These are phyloP conservation scores for Myotis lucifugus DNA, from an alignment of 2,113 vertebrate species.

Conservation along the genomic window DNA sequence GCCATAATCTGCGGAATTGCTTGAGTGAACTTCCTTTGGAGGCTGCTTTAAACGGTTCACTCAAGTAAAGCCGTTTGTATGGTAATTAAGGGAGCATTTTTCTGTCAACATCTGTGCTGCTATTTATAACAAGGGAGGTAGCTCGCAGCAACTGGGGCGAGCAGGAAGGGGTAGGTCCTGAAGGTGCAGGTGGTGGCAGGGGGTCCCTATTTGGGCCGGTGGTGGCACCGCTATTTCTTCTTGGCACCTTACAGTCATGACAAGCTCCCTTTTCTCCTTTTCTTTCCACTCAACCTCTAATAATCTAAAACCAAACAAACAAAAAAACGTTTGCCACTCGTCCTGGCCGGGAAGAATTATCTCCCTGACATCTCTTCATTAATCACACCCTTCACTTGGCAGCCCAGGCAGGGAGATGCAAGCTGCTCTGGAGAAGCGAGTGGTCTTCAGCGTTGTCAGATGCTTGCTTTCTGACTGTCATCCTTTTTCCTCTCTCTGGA, in stretches of 20 bases:
- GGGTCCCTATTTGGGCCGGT: conserved; percentile 5
- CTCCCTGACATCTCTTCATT: conserved; percentile 92
- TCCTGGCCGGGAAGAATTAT: conserved; percentile 90
- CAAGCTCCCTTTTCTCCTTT: conserved; percentile 62
- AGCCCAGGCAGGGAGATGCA: conserved; percentile 80
- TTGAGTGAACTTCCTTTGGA: conserved; percentile 94
- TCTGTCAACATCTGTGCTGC: conserved; percentile 97
- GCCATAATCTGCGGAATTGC: conserved; percentile 92
- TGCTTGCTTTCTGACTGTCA: not conserved
- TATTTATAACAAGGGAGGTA: conserved; percentile 91
- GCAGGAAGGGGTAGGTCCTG: conserved; percentile 69
- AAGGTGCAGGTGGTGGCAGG: conserved; percentile 79
- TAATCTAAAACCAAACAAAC: conserved; percentile 43
- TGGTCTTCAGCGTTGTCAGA: conserved; percentile 76
- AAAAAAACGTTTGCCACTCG: conserved; percentile 80
- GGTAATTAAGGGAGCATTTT: conserved; percentile 98
- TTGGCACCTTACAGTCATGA: not conserved
- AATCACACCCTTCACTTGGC: conserved; percentile 87
- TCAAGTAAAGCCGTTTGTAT: conserved; percentile 99
- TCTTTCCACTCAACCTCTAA: conserved; percentile 53
- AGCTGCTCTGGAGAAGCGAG: conserved; percentile 82
- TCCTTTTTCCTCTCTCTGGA: not conserved
- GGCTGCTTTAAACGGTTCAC: conserved; percentile 95
- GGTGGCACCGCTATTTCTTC: conserved; percentile 33
- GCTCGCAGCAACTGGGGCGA: conserved; percentile 80